Percentiles rank a stretch among this genome's conserved stretches.
phyloP scores from a whole-genome alignment of 2,888 invertebrate species.

The Xestia c-nigrum region DNA sequence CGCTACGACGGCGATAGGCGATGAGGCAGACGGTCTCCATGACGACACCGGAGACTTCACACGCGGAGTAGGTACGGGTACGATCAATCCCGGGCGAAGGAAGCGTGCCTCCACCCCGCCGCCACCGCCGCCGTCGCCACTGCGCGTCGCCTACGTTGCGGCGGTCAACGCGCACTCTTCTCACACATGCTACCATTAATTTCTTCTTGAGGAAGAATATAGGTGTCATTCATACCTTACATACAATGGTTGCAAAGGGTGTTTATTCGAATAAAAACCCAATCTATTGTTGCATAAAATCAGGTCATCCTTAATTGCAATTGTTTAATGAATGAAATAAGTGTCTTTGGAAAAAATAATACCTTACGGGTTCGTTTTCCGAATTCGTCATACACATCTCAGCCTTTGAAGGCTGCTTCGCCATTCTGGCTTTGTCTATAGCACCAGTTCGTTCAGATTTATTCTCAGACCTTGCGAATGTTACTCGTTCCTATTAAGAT shows the following conservation, averaged over 20 bases:
- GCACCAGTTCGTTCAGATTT: constrained; percentile 8
- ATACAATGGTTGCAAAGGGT: not conserved
- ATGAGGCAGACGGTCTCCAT: constrained; percentile 86
- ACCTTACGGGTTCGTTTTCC: not conserved
- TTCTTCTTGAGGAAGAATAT: constrained; percentile 8
- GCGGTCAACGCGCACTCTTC: constrained; percentile 70
- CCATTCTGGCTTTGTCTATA: not conserved
- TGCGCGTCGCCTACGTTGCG: constrained; percentile 54
- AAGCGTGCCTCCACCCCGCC: constrained; percentile 74
- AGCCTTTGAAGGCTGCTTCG: not conserved
- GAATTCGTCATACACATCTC: not conserved
- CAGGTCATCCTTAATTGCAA: not conserved
- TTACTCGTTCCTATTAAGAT: constrained; percentile 15
- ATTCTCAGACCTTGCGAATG: constrained; percentile 5
- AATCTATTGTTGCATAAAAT: not conserved
- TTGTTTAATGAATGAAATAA: not conserved
- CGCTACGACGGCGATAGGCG: constrained; percentile 80
- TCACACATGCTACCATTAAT: constrained; percentile 59
- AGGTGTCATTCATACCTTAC: not conserved
- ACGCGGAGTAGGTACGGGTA: constrained; percentile 71
- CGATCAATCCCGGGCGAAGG: constrained; percentile 86
- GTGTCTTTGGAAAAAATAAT: not conserved
- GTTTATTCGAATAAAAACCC: not conserved
- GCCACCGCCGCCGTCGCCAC: constrained; percentile 55
- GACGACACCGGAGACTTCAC: constrained; percentile 82